These are phyloP conservation scores for Drosophila rufa DNA, from an alignment of 1,140 invertebrate genomes.

Conservation along the genomic window DNA sequence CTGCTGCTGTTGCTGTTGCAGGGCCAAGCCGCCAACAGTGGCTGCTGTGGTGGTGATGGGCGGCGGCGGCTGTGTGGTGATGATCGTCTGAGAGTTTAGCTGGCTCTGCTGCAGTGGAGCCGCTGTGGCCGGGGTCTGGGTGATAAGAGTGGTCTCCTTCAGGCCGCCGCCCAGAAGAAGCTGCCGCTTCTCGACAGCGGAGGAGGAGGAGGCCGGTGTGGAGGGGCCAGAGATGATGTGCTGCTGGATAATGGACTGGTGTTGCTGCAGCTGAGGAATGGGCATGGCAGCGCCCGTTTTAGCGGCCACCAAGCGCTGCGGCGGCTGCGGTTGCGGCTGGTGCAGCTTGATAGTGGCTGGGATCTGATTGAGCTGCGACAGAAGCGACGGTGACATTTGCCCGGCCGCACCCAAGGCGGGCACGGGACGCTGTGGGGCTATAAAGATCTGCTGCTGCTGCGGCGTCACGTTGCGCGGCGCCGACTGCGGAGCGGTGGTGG, in stretches of 20 bases:
- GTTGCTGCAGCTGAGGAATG: constrained; percentile 79
- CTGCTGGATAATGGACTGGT: constrained; percentile 84
- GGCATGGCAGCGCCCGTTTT: constrained; percentile 51
- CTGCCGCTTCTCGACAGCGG: constrained; percentile 66
- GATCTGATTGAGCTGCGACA: constrained; percentile 80
- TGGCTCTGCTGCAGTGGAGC: constrained; percentile 72
- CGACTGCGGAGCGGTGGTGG: constrained; percentile 72
- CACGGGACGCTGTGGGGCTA: constrained; percentile 69
- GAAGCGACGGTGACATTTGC: constrained; percentile 75
- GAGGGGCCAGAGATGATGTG: constrained; percentile 76
- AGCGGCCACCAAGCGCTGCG: constrained; percentile 41
- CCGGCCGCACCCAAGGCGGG: constrained; percentile 63
- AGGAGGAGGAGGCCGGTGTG: constrained; percentile 3
- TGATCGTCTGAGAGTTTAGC: constrained; percentile 81
- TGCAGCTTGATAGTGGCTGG: constrained; percentile 82
- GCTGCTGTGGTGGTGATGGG: constrained; percentile 15
- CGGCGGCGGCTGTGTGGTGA: constrained; percentile 67
- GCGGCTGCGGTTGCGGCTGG: constrained; percentile 56
- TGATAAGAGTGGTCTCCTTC: constrained; percentile 79
- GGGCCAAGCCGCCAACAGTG: constrained; percentile 2
- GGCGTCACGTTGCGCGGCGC: constrained; percentile 29
- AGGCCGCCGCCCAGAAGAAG: constrained; percentile 62
- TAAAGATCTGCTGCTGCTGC: constrained; percentile 77
- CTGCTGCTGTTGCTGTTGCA: constrained; percentile 65
- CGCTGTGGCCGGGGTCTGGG: constrained; percentile 60